A percentile compares a stretch with the other conserved stretches of the same genome.
phyloP scores from a whole-genome alignment of 2,888 invertebrate species.

The Dynastes hyllus region DNA sequence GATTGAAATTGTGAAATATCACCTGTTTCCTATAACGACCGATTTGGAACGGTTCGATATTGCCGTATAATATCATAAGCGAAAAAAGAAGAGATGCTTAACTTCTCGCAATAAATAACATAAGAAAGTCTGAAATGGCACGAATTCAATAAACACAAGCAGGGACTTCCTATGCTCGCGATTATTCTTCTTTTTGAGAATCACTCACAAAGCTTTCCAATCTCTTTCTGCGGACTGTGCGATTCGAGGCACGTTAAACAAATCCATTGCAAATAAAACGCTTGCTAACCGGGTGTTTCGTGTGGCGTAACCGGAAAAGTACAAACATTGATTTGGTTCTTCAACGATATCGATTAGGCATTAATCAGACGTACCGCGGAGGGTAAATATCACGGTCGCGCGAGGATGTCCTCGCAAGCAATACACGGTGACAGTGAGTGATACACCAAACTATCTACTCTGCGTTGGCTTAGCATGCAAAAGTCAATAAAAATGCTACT shows the following conservation, averaged over 20 bases:
- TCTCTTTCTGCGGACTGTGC: constrained; percentile 5
- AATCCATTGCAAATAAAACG: constrained; percentile 44
- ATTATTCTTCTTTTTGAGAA: constrained; percentile 15
- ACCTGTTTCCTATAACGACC: too few relatives aligned
- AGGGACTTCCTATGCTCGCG: background rate
- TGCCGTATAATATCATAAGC: too few relatives aligned
- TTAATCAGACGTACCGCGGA: constrained; percentile 45
- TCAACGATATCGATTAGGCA: constrained; percentile 47
- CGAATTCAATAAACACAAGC: background rate
- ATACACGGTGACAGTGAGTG: constrained; percentile 6
- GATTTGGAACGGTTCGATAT: too few relatives aligned
- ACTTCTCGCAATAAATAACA: too few relatives aligned
- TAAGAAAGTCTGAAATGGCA: background rate
- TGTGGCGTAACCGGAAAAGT: constrained; percentile 47
- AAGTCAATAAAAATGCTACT: too few relatives aligned
- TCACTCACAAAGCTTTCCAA: constrained; percentile 9
- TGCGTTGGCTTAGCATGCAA: too few relatives aligned
- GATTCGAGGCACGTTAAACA: constrained; percentile 36
- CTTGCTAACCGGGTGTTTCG: constrained; percentile 32
- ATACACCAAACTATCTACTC: too few relatives aligned
- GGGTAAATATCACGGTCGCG: constrained; percentile 24
- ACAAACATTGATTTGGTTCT: constrained; percentile 49
- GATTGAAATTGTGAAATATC: too few relatives aligned
- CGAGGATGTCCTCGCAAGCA: constrained; percentile 8
- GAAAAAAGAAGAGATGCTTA: too few relatives aligned